Conservation (phyloP, 2,113 vertebrate genomes). For the Muscicapa adusta region DNA sequence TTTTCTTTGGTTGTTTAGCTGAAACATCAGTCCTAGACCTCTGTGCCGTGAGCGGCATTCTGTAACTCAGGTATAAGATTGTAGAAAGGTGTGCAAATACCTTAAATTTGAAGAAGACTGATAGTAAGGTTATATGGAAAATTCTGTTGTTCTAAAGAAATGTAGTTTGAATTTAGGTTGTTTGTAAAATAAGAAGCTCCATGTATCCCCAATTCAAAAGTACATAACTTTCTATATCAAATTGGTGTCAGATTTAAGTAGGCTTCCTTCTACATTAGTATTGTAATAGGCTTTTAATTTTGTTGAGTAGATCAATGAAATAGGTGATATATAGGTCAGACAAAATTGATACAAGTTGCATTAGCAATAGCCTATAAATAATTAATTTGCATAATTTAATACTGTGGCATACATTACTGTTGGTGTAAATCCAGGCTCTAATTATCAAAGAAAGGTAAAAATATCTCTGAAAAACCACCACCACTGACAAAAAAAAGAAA, state of each 20-base stretch:
- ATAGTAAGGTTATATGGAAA: not conserved
- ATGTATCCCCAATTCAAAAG: not conserved
- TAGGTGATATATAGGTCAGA: not conserved
- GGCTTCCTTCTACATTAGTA: not conserved
- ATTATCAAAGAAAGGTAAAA: not conserved
- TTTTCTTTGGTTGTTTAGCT: not conserved
- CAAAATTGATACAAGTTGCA: not conserved
- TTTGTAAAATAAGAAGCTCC: not conserved
- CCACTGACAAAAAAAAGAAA: not conserved
- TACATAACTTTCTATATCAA: not conserved
- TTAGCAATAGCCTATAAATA: not conserved
- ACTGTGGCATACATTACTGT: not conserved
- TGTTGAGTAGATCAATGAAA: not conserved
- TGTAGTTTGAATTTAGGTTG: not conserved
- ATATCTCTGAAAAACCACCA: not conserved
- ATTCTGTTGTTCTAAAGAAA: not conserved
- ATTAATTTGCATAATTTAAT: not conserved
- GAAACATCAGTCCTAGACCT: not conserved
- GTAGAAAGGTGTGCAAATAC: not conserved
- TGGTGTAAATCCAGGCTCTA: not conserved
- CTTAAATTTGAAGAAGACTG: not conserved
- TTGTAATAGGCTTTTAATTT: not conserved
- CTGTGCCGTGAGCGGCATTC: not conserved
- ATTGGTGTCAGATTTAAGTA: not conserved
- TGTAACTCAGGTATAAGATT: not conserved